phyloP scores from a whole-genome alignment of 2,113 vertebrate genomes.

The Shinisaurus crocodilurus region DNA sequence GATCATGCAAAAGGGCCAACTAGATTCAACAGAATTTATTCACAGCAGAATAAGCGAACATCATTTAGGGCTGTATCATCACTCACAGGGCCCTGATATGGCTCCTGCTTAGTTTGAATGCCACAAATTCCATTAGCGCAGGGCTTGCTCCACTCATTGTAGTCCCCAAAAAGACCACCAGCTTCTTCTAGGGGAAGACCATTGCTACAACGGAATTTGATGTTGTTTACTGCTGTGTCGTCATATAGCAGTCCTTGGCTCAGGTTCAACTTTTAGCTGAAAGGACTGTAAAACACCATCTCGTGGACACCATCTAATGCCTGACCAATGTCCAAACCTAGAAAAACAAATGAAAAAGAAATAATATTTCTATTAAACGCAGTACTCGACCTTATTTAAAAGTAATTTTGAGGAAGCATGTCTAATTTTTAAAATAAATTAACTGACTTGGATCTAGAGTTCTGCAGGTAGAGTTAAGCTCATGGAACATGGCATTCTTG shows the following conservation, averaged over 20 bases:
- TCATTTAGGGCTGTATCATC: constrained; percentile 75
- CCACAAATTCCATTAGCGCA: constrained; percentile 67
- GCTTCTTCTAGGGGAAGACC: constrained; percentile 54
- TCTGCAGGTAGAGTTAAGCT: no score
- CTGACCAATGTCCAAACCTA: constrained; percentile 76
- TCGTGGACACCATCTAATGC: constrained; percentile 69
- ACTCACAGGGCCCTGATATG: constrained; percentile 43
- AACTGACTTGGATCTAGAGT: no score
- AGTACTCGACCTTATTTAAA: constrained; percentile 24
- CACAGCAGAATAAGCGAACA: constrained; percentile 72
- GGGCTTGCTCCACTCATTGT: constrained; percentile 65
- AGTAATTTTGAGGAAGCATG: constrained; percentile 27
- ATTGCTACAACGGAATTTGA: constrained; percentile 77
- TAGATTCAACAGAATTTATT: background rate
- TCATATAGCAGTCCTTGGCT: constrained; percentile 54
- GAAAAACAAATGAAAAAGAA: constrained; percentile 27
- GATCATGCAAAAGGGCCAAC: background rate
- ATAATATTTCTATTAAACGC: background rate
- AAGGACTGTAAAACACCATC: constrained; percentile 65
- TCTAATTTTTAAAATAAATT: constrained; percentile 57
- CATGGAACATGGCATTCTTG: no score
- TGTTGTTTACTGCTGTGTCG: constrained; percentile 71
- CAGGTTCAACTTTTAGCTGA: constrained; percentile 73
- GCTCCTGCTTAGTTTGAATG: constrained; percentile 74
- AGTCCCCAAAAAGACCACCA: constrained; percentile 64